Base-by-base conservation (phyloP, 1,140 invertebrate species). In the Druon quercuslanigerum region DNA sequence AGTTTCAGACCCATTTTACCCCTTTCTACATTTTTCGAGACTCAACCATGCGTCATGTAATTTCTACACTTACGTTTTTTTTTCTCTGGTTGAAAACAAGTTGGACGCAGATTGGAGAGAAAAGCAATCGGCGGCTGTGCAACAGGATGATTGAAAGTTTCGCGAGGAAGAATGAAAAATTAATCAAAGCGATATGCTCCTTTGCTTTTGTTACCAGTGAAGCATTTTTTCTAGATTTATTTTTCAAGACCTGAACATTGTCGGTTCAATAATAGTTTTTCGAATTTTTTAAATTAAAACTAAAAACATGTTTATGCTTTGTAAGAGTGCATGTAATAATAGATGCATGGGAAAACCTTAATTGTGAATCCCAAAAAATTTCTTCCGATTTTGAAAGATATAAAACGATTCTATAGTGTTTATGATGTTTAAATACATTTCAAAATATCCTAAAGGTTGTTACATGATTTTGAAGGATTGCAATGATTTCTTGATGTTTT, bases 1-100 rank as follows among this genome's bases (percentile, higher is more conserved):
- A 82, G 75, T 84, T 84, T 82, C 73, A 74, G 54, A 77, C 83
- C 84, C 75, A 76, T 85, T 85, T 83, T 84, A 57, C 56, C 77
- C 54, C 5, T 50, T 74, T 73, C 71, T 75, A 60, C 46, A 6
- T 79, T 76, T 81, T 82, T 51, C 73, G 16, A 14, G 60, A 66
- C 60, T n/a, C 60, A 66, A 14, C n/a, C 60, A 8, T 66, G 52
- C 57, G 72, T 72, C 54, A 60, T 71, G 14, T 16, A 66, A 33
- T 66, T 66, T 66, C 60, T 40, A 66, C 60, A 66, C 60, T 66
- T 66, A 16, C 20, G 8, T 40, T 66, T 66, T 33, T n/a, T 66
- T 66, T 57, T 13, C 19, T 25, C 33, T 20, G 5, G 13, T 66
- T 20, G 40, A 16, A 66, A 66, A 66, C 60, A 40, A 66, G 14